phyloP scores from a whole-genome alignment of 2,888 invertebrate species.

The Eumerus sabulonum region DNA sequence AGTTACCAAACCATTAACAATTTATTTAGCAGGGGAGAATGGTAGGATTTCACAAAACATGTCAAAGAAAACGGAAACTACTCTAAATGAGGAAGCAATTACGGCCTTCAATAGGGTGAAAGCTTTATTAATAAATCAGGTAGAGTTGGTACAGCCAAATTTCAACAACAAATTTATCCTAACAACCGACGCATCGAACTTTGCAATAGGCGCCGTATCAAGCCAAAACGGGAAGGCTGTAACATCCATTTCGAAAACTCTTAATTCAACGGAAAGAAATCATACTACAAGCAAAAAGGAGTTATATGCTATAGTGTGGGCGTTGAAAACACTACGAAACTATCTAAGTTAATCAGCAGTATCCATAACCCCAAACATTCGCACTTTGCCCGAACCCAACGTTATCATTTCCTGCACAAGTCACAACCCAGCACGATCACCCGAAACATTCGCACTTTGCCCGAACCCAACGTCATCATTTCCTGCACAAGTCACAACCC shows the following conservation, averaged over 20 bases:
- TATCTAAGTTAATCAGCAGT: too few relatives aligned
- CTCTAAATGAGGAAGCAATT: not conserved
- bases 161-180: slow-evolving; percentile 18
- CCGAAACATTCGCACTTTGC: too few relatives aligned
- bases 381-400: too few relatives aligned
- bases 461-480: too few relatives aligned
- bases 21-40: slow-evolving; percentile 18
- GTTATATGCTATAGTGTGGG: slow-evolving; percentile 74
- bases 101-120: slow-evolving; percentile 14
- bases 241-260: slow-evolving; percentile 72
- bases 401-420: too few relatives aligned
- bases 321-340: slow-evolving; percentile 74
- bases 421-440: too few relatives aligned
- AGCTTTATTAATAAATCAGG: not conserved
- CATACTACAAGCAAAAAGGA: slow-evolving; percentile 75
- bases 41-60: slow-evolving; percentile 24
- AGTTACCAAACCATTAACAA: slow-evolving; percentile 26
- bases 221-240: slow-evolving; percentile 70
- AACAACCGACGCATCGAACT: slow-evolving; percentile 73
- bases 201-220: slow-evolving; percentile 72
- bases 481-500: too few relatives aligned
- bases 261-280: slow-evolving; percentile 70
- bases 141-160: slow-evolving; percentile 9
- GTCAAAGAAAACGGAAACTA: slow-evolving; percentile 18
- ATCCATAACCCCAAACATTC: too few relatives aligned